Evolutionary conservation across 1,140 invertebrate species (phyloP).

Genomic region (Solen grandis): DNA sequence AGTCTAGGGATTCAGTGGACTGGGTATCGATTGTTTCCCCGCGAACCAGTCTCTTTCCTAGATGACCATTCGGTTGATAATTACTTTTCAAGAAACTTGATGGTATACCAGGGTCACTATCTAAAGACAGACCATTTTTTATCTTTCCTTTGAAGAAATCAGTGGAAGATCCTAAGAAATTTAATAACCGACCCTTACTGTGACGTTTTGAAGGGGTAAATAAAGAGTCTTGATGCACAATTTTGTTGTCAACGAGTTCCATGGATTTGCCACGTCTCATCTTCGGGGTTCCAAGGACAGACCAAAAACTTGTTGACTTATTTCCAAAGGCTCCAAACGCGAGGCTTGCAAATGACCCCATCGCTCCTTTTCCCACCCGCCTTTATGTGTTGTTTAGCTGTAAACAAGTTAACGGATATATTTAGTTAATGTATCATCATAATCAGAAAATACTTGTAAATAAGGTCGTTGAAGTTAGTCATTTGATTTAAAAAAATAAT

Average conservation of each 20-base stretch:
- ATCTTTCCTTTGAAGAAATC: slow-evolving; percentile 40
- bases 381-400: slow-evolving; percentile 49
- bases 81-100: slow-evolving; percentile 1
- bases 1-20: slow-evolving; percentile 40
- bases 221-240: background rate
- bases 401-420: slow-evolving; percentile 6
- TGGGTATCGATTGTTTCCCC: slow-evolving; percentile 54
- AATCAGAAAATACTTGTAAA: background rate
- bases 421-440: background rate
- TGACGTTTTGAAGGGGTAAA: slow-evolving; percentile 18
- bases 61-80: slow-evolving; percentile 28
- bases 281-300: slow-evolving; percentile 62
- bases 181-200: slow-evolving; percentile 39
- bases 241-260: slow-evolving; percentile 48
- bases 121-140: slow-evolving; percentile 40
- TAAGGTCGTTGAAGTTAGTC: no score
- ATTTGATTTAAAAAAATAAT: background rate
- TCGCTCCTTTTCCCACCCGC: slow-evolving; percentile 59
- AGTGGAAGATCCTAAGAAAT: slow-evolving; percentile 49
- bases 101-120: slow-evolving; percentile 48
- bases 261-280: slow-evolving; percentile 62
- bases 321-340: slow-evolving; percentile 63
- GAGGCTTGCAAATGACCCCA: slow-evolving; percentile 67
- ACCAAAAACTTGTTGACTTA: slow-evolving; percentile 65
- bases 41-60: slow-evolving; percentile 37